A percentile compares a stretch with the other conserved stretches of the same genome.
Evolutionary conservation across 2,113 vertebrate genomes (phyloP).

Genomic region (Barnardius zonarius): DNA sequence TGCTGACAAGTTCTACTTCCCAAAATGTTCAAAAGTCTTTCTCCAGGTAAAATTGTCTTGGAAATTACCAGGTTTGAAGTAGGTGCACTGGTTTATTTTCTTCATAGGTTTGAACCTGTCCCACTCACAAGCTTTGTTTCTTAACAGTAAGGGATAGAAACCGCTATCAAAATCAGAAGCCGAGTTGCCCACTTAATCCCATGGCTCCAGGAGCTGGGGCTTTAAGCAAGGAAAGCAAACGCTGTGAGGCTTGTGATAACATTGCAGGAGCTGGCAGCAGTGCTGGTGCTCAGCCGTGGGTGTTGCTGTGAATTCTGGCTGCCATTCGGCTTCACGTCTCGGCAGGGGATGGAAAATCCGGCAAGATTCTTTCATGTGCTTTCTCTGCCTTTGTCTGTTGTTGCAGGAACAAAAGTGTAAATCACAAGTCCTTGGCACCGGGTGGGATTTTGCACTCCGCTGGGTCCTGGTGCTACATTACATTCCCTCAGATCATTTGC

Average conservation of each 20-base stretch:
- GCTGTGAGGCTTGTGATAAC: neutral
- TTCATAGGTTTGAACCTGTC: neutral
- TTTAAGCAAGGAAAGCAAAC: neutral
- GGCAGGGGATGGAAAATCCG: slow-evolving; percentile 33
- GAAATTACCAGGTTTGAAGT: neutral
- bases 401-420: slow-evolving; percentile 27
- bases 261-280: slow-evolving; percentile 28
- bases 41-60: neutral
- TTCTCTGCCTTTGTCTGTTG: neutral
- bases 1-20: neutral
- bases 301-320: slow-evolving; percentile 38
- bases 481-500: neutral
- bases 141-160: neutral
- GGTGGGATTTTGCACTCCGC: neutral
- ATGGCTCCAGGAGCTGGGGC: neutral
- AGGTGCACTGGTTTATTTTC: neutral
- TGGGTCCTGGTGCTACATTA: slow-evolving; percentile 1
- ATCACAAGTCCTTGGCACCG: slow-evolving; percentile 3
- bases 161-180: slow-evolving; percentile 8
- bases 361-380: neutral
- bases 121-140: neutral
- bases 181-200: neutral
- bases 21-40: neutral
- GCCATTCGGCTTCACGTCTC: neutral
- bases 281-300: neutral